Evolutionary conservation across 2,888 invertebrate species (phyloP), one percentile per base, ranked within the genome.

Genomic region (Orthosia gracilis): DNA sequence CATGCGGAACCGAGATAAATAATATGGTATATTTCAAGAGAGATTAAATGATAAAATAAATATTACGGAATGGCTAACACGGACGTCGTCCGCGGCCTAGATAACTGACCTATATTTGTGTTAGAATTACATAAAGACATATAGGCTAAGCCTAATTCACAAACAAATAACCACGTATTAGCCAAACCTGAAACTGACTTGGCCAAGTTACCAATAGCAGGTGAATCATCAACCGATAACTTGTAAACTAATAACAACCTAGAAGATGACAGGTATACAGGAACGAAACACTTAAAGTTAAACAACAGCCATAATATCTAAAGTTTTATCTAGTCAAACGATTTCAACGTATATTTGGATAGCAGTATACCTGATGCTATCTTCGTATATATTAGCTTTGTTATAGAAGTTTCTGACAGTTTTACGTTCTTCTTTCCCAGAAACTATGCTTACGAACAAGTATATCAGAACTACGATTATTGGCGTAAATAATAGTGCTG

Each of bases 301-400:
- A 69, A 65, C 49, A 69, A 65, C 64, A 52, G 23, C 5, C 52
- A 62, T 75, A 61, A 55, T 7, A 62, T 66, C 31, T 5, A n/a
- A 66, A 78, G 73, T 58, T 61, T 66, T 62, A 52, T 72, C 50
- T 23, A 77, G 13, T 63, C 26, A 23, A 63, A 54, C 40, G 4
- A 55, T 80, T 76, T 67, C 59, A 55, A 70, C 63, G 55, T 78
- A 68, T 61, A 78, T 70, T 81, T 73, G 69, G 47, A 49, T 64
- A 67, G 49, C 67, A 54, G 62, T 73, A 58, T 80, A 76, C 80
- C 76, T 83, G 80, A 82, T 76, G 77, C 57, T 73, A 80, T 83
- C 82, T 73, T 26, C 58, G n/a, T 50, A 61, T 67, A 64, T 47
- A 80, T 80, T 73, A 69, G 73, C 63, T 69, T 69, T 69, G 65